Evolutionary conservation across 2,797 vertebrate genomes (phyloP), one percentile per base, ranked within the genome.

Genomic region (Lemur catta): DNA sequence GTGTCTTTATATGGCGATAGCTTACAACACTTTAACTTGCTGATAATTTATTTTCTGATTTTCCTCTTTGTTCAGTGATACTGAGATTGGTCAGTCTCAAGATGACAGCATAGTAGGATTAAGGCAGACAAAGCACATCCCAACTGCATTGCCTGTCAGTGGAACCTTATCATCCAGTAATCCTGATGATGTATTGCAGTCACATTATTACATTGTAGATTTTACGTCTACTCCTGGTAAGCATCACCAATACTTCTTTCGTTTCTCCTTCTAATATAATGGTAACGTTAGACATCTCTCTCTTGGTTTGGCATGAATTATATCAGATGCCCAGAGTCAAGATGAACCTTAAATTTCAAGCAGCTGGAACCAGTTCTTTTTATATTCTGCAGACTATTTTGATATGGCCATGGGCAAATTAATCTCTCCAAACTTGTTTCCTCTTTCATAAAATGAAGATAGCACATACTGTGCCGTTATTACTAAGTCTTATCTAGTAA

Each of bases 51-150:
- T 76, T 48, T 82, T 84, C 81, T 92, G 1, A 33, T 20, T 91
- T 94, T 89, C 22, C 76, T 94, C 61, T 96, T 92, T 93, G 17
- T 6, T 0, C 97, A 99, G 99, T 96, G 99, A 99, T 55, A 99
- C 99, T 96, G 99, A 99, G 96, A 99, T 99, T 95, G 99, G 99
- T 89, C 99, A 99, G 97, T 99, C 99, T 95, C 99, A 99, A 97
- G 99, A 99, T 89, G 99, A 99, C 99, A 99, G 99, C 98, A 99
- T 99, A 61, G 99, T 99, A 67, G 99, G 99, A 8, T 98, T 99
- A 98, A 99, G 99, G 98, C 99, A 99, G 98, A 99, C 99, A 0
- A 99, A 99, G 97, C 99, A 99, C 98, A 99, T 99, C 98, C 99
- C 99, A 41, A 98, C 99, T 3, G 99, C 99, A 38, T 98, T 99